Conservation (phyloP, 2,888 invertebrate genomes). For the Drosophila sordidapex region DNA sequence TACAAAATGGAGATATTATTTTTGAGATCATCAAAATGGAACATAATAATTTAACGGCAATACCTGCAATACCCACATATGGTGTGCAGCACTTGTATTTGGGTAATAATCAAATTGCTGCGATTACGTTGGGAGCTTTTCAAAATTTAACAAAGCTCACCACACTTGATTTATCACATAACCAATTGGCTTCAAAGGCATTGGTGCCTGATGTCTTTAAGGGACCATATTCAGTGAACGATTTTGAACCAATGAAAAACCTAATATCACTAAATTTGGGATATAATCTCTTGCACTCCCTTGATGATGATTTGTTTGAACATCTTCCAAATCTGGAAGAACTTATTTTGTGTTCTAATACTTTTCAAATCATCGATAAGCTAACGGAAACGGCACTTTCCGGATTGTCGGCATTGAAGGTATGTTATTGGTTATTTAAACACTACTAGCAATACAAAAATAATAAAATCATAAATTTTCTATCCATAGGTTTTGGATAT, state of each 20-base stretch:
- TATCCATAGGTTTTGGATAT: conserved; percentile 88
- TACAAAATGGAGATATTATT: conserved; percentile 71
- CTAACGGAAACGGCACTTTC: conserved; percentile 88
- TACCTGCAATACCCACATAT: conserved; percentile 86
- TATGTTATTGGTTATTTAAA: conserved; percentile 72
- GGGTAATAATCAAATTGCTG: conserved; percentile 87
- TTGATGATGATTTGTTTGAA: conserved; percentile 91
- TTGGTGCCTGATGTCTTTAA: conserved; percentile 89
- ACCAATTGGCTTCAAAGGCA: conserved; percentile 87
- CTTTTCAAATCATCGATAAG: conserved; percentile 88
- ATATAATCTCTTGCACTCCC: conserved; percentile 89
- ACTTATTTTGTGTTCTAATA: conserved; percentile 91
- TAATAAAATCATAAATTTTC: background rate
- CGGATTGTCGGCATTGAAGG: conserved; percentile 88
- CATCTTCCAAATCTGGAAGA: conserved; percentile 89
- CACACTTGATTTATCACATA: conserved; percentile 89
- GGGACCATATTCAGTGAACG: conserved; percentile 83
- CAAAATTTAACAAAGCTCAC: conserved; percentile 87
- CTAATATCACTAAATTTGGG: conserved; percentile 86
- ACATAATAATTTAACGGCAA: conserved; percentile 75
- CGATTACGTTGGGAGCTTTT: conserved; percentile 88
- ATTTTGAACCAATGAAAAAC: conserved; percentile 75
- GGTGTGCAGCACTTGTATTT: conserved; percentile 87
- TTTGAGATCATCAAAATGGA: conserved; percentile 81
- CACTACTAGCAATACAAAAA: background rate